Base-by-base conservation (phyloP, 64 coral and sea anemone genomes). In the Anthopleura sola region DNA sequence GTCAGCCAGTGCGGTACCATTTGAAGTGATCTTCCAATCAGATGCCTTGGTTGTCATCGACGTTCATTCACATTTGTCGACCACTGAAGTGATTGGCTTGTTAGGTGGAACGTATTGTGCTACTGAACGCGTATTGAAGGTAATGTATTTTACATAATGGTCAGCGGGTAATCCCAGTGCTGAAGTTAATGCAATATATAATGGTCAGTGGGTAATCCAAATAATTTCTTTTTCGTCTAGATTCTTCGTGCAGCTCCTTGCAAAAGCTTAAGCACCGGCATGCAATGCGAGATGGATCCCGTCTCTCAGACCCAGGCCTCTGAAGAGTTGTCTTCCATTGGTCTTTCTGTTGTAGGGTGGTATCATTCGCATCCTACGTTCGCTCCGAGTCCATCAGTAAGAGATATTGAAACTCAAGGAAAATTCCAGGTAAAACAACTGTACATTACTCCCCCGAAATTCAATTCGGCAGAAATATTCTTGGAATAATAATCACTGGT, bases 231-330 rank as follows among this genome's bases (percentile, higher is more conserved):
- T 68, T 31, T 71, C 29, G 8, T 11, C 58, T 34, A 96, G 94
- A 86, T 96, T 55, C 88, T 82, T 37, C 84, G 87, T 49, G 94
- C 90, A 19, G 88, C 85, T 29, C 94, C 94, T 18, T 96, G 94
- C 21, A 68, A 89, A 32, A 96, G 94, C n/a, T 17, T 96, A 26
- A 92, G 90, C 60, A 96, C 94, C 12, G 90, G 90, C 31, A 86
- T 96, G 37, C 94, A 96, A 37, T 96, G 94, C 81, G 94, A 96
- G 83, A 96, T 96, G 94, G 94, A 96, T 68, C 94, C 94, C 53
- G 90, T 96, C 74, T 96, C 94, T 40, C 94, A 96, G 56, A 96
- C 94, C 55, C 84, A 92, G 78, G 94, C 94, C 19, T 96, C 87
- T 15, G 94, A 96, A 78, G 85, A 86, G 46, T 75, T 96, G 13